A percentile compares a stretch with the other conserved stretches of the same genome.
Conservation (phyloP, 2,113 vertebrate species). For the Prietella phreatophila region DNA sequence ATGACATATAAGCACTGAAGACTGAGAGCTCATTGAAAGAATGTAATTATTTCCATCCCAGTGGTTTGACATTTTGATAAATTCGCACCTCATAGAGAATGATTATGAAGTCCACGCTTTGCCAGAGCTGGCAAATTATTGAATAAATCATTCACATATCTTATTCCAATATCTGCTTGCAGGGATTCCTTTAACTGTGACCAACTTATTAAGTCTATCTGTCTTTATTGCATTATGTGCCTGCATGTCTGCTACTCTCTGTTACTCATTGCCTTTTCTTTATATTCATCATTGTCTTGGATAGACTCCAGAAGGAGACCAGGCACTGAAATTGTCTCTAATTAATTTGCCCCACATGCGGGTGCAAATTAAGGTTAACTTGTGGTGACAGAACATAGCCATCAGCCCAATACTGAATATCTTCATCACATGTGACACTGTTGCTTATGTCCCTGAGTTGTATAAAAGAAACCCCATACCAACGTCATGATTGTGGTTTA, state of each 20-base stretch:
- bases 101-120: slow-evolving; percentile 61
- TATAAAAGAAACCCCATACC: slow-evolving; percentile 50
- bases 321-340: slow-evolving; percentile 52
- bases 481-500: slow-evolving; percentile 54
- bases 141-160: slow-evolving; percentile 65
- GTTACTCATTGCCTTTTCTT: slow-evolving; percentile 31
- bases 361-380: slow-evolving; percentile 50
- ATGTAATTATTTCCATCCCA: slow-evolving; percentile 68
- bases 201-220: slow-evolving; percentile 51
- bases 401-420: slow-evolving; percentile 49
- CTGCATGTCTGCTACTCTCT: slow-evolving; percentile 6
- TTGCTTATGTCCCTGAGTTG: slow-evolving; percentile 47
- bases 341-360: slow-evolving; percentile 52
- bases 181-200: slow-evolving; percentile 49
- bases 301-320: slow-evolving; percentile 34
- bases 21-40: slow-evolving; percentile 52
- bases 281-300: slow-evolving; percentile 51
- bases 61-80: slow-evolving; percentile 67
- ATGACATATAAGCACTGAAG: slow-evolving; percentile 55
- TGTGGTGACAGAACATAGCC: slow-evolving; percentile 51
- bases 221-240: slow-evolving; percentile 63
- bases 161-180: slow-evolving; percentile 46
- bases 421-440: slow-evolving; percentile 61
- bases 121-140: slow-evolving; percentile 59
- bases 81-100: slow-evolving; percentile 64